These are phyloP conservation scores for Nomada hirtipes DNA, from an alignment of 2,888 invertebrate genomes.

Conservation along the genomic window DNA sequence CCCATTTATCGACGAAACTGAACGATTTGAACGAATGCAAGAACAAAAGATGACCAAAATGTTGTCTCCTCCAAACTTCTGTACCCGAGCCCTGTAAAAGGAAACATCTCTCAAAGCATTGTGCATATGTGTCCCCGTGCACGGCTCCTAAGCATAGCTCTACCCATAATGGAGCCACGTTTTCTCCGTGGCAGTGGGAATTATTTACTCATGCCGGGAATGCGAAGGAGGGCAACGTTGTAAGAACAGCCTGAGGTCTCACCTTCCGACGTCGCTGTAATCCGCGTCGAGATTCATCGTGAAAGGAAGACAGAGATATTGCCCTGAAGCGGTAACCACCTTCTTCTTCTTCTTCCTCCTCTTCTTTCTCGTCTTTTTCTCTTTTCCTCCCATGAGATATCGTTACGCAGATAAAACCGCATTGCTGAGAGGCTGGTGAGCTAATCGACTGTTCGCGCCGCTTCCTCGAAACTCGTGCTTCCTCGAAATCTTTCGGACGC, in stretches of 20 bases:
- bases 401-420: constrained; percentile 78
- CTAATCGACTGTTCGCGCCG: constrained; percentile 69
- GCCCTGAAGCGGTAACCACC: constrained; percentile 30
- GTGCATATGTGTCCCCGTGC: background rate
- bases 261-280: constrained; percentile 67
- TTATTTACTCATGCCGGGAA: constrained; percentile 73
- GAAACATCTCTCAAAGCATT: background rate
- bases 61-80: too few species aligned
- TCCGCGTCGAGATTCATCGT: constrained; percentile 61
- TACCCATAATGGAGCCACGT: constrained; percentile 68
- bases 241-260: constrained; percentile 71
- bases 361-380: background rate
- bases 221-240: constrained; percentile 67
- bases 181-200: constrained; percentile 66
- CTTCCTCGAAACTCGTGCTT: constrained; percentile 63
- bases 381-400: constrained; percentile 66
- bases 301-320: constrained; percentile 20
- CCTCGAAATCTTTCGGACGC: constrained; percentile 52
- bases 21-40: too few species aligned
- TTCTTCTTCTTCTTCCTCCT: background rate
- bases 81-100: background rate
- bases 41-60: too few species aligned
- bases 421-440: constrained; percentile 72
- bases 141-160: constrained; percentile 46
- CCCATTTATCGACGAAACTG: background rate